phyloP scores from a whole-genome alignment of 2,888 invertebrate genomes.

The Cephus pulcher region DNA sequence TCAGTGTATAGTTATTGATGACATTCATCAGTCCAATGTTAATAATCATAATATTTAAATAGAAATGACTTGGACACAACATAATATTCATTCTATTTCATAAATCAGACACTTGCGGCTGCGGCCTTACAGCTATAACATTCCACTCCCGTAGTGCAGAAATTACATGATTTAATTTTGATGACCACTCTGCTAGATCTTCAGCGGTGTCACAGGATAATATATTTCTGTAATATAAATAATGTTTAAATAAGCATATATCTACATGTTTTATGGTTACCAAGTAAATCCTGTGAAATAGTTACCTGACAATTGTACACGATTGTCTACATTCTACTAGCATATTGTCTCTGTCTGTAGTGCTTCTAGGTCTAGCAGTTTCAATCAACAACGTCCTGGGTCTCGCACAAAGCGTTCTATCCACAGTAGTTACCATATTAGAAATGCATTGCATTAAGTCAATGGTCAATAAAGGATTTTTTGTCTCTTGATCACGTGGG shows the following conservation, averaged over 20 bases:
- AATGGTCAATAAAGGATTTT: constrained; percentile 57
- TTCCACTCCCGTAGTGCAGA: constrained; percentile 67
- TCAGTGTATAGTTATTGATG: neutral
- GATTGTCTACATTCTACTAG: constrained; percentile 30
- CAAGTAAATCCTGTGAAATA: neutral
- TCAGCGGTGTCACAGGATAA: constrained; percentile 67
- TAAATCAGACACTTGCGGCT: neutral
- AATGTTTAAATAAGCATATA: constrained; percentile 13
- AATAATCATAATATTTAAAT: neutral
- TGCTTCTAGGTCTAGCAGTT: constrained; percentile 38
- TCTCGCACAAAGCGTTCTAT: constrained; percentile 67
- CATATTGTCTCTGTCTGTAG: constrained; percentile 34
- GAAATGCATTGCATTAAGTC: constrained; percentile 63
- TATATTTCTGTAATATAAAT: constrained; percentile 50
- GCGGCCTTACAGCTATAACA: constrained; percentile 12
- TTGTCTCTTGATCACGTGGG: constrained; percentile 64
- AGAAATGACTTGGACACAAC: neutral
- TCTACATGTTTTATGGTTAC: neutral
- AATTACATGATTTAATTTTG: constrained; percentile 65
- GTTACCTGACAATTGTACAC: constrained; percentile 40
- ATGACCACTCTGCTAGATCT: constrained; percentile 67
- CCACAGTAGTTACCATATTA: constrained; percentile 54
- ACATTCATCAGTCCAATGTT: neutral
- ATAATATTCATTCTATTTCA: neutral
- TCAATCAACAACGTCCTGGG: constrained; percentile 66